Evolutionary conservation across 2,888 invertebrate species (phyloP).

Genomic region (Phalangium opilio): DNA sequence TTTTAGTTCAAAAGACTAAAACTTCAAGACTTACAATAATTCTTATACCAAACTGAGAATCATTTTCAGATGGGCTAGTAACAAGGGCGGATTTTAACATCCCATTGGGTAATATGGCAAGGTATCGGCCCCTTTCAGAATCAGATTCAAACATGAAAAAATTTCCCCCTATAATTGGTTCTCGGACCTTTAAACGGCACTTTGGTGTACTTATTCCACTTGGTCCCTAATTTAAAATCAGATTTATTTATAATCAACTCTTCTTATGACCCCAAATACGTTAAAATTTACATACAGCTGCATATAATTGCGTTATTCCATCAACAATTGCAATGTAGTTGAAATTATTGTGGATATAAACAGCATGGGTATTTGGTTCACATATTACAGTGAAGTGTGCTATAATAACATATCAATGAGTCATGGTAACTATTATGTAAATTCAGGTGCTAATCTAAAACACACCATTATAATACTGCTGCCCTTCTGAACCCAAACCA

Average conservation of each 20-base stretch:
- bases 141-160: slow-evolving; percentile 13
- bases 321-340: slow-evolving; percentile 15
- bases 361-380: slow-evolving; percentile 9
- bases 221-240: slow-evolving; percentile 10
- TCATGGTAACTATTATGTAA: too few species aligned
- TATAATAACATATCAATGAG: slow-evolving; percentile 1
- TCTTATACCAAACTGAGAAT: slow-evolving; percentile 15
- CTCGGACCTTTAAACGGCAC: slow-evolving; percentile 11
- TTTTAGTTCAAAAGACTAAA: too few species aligned
- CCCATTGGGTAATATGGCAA: slow-evolving; percentile 14
- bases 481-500: slow-evolving; percentile 15
- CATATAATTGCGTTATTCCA: slow-evolving; percentile 13
- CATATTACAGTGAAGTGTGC: slow-evolving; percentile 15
- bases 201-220: slow-evolving; percentile 11
- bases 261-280: too few species aligned
- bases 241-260: too few species aligned
- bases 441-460: too few species aligned
- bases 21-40: slow-evolving; percentile 13
- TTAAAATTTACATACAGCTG: slow-evolving; percentile 13
- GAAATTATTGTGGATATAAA: slow-evolving; percentile 14
- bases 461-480: slow-evolving; percentile 23
- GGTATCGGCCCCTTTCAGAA: slow-evolving; percentile 12
- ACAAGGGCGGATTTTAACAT: slow-evolving; percentile 15
- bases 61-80: slow-evolving; percentile 14
- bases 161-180: slow-evolving; percentile 13